A percentile compares a stretch with the other conserved stretches of the same genome.
Conservation (phyloP, 2,888 invertebrate genomes). For the Melanargia galathea region DNA sequence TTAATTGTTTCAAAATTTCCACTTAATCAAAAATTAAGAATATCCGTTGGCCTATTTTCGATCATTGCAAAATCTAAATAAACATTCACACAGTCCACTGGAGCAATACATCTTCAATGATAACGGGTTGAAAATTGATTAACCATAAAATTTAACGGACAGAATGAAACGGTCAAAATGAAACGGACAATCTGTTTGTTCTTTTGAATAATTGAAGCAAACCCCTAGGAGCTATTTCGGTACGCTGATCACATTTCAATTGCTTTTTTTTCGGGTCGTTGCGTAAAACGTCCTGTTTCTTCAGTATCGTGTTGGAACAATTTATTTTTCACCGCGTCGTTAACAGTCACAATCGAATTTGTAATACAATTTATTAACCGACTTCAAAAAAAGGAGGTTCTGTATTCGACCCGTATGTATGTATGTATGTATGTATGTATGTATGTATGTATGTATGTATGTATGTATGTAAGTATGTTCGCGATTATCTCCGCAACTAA, state of each 20-base stretch:
- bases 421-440: no score
- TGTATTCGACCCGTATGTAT: no score
- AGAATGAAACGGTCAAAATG: constrained; percentile 34
- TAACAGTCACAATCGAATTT: constrained; percentile 1
- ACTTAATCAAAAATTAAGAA: no score
- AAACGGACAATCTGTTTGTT: no score
- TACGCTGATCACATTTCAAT: constrained; percentile 30
- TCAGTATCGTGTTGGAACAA: constrained; percentile 4
- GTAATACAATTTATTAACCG: constrained; percentile 4
- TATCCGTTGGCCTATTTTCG: no score
- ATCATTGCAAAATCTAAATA: no score
- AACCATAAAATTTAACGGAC: constrained; percentile 34
- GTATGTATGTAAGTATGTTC: no score
- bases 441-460: no score
- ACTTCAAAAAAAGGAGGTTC: no score
- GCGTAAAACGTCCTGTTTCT: constrained; percentile 13
- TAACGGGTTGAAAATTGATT: constrained; percentile 41
- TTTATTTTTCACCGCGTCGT: constrained; percentile 3
- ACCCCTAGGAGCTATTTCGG: constrained; percentile 27
- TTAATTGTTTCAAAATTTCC: no score
- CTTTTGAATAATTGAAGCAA: constrained; percentile 38
- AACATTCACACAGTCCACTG: constrained; percentile 5
- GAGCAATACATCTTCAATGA: background rate
- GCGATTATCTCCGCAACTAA: no score
- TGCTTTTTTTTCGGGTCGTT: constrained; percentile 24